A percentile compares a stretch with the other conserved stretches of the same genome.
Evolutionary conservation across 2,113 vertebrate species (phyloP).

Genomic region (Picathartes gymnocephalus): DNA sequence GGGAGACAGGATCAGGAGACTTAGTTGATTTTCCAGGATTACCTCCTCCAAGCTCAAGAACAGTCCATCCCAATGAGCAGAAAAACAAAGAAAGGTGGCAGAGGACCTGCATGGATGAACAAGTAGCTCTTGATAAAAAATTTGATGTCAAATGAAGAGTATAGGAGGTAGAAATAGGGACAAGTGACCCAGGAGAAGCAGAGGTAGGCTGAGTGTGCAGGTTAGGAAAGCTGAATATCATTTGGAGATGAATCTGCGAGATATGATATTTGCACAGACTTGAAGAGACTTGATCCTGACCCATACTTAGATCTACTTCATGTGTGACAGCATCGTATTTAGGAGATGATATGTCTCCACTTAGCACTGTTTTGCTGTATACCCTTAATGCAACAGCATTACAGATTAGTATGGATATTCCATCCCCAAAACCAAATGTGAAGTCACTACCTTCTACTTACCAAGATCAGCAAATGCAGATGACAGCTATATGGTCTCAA

Average conservation of each 20-base stretch:
- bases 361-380: neutral
- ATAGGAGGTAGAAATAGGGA: neutral
- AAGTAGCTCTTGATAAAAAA: neutral
- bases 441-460: neutral
- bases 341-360: neutral
- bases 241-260: neutral
- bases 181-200: neutral
- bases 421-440: neutral
- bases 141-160: neutral
- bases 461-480: neutral
- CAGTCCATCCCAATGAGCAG: neutral
- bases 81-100: neutral
- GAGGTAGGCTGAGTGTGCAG: neutral
- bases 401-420: neutral
- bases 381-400: neutral
- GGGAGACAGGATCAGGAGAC: no score
- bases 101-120: neutral
- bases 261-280: neutral
- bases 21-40: neutral
- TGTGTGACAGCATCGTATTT: neutral
- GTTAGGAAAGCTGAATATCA: neutral
- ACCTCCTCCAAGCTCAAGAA: neutral
- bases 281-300: neutral
- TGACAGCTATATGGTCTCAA: neutral
- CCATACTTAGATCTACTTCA: neutral